A percentile compares a stretch with the other conserved stretches of the same genome.
These are phyloP conservation scores for Trachythela sp. DNA, from an alignment of 64 coral and sea anemone species.

Conservation along the genomic window DNA sequence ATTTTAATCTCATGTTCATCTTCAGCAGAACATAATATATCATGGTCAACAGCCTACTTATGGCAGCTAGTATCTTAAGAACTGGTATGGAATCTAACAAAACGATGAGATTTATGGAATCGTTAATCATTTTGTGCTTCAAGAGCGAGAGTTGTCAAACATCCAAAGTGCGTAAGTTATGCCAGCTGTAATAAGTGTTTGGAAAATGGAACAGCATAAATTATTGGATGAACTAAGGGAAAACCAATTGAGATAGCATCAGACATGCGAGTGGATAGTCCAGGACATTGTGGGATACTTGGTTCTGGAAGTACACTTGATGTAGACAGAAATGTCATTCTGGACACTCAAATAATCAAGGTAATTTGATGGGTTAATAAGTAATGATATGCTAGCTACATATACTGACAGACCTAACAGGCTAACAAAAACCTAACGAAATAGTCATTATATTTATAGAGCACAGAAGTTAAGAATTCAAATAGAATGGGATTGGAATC, in stretches of 20 bases:
- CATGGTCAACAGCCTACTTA: constrained; percentile 2
- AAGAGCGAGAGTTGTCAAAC: neutral
- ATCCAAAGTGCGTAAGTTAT: neutral
- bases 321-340: constrained; percentile 23
- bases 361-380: neutral
- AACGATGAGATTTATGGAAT: neutral
- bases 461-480: too few species aligned
- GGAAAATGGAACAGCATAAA: neutral
- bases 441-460: too few species aligned
- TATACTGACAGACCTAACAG: too few species aligned
- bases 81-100: neutral
- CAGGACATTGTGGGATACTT: constrained; percentile 21
- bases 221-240: neutral
- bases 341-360: too few species aligned
- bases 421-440: too few species aligned
- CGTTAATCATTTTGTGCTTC: neutral
- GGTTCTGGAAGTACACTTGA: neutral
- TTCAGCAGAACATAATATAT: neutral
- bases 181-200: constrained; percentile 6
- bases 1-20: neutral
- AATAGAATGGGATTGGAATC: too few species aligned
- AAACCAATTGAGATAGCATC: constrained; percentile 2
- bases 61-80: neutral
- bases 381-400: too few species aligned
- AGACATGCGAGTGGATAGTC: constrained; percentile 27